Base-by-base conservation (phyloP, 2,888 invertebrate species). In the Periphyllus acericola region DNA sequence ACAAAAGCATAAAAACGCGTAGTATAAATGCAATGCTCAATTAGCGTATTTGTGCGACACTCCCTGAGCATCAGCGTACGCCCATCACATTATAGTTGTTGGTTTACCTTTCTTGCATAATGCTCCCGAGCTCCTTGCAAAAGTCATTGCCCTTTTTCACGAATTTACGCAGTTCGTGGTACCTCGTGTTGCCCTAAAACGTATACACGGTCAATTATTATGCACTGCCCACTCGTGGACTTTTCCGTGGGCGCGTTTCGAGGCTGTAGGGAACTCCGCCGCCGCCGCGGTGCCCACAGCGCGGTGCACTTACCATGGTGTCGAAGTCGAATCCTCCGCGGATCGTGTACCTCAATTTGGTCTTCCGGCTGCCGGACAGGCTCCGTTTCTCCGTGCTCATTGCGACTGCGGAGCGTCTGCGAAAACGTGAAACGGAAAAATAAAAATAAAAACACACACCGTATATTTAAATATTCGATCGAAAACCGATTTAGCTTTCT, bases 131-230 rank as follows among this genome's bases (percentile, higher is more conserved):
- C 91, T 98, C 98, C 91, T 98, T 98, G 92, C 97, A 97, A 92
- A 98, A 97, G 91, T 98, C 98, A 79, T 97, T 96, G 72, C 98
- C 98, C 92, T 97, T 97, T 92, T 98, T 98, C 90, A 98, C 96
- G 91, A 97, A 97, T 90, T 96, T 94, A 89, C 97, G 94, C 81
- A 98, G 93, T 92, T 98, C 98, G 91, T 98, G 98, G 92, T 98
- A 98, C 46, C 98, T 97, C 92, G 96, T 96, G 92, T 97, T 96
- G 88, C 93, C 97, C 98, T 98, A 93, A 75, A 94, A 94, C 90
- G 90, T 91, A 91, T 34, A 46, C 8, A 8, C 25, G 68, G 9
- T 19, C n/a, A 21, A 86, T 71, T 71, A 86, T n/a, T 40, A 76
- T 5, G 19, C 52, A 75, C 66, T 34, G 78, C 71, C 68, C 78